Percentiles rank a stretch among this genome's conserved stretches.
Conservation (phyloP, 1,140 invertebrate species). For the Pemphigus obesinymphae region DNA sequence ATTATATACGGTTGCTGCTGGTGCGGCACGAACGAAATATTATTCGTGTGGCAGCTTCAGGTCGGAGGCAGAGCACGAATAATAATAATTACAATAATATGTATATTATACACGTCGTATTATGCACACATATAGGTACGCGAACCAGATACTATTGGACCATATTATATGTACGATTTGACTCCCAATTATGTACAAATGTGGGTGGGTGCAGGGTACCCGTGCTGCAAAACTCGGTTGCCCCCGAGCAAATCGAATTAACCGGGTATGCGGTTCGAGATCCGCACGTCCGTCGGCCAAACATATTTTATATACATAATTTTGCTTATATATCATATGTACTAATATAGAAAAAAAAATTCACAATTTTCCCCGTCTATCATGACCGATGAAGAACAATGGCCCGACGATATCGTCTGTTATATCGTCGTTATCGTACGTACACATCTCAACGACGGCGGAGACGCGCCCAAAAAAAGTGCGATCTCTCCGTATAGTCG, state of each 20-base stretch:
- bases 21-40: conserved; percentile 5
- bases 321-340: too few species aligned
- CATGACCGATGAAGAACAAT: background rate
- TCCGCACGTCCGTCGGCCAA: background rate
- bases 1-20: background rate
- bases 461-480: background rate
- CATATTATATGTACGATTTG: background rate
- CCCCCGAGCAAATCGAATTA: background rate
- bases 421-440: too few species aligned
- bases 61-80: background rate
- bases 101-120: background rate
- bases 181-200: background rate
- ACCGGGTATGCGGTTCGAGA: background rate
- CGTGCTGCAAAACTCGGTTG: background rate
- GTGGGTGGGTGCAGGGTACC: background rate
- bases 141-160: background rate
- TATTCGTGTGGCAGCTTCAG: background rate
- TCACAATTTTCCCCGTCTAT: too few species aligned
- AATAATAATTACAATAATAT: conserved; percentile 6
- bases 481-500: background rate
- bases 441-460: background rate
- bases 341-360: too few species aligned
- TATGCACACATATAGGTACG: too few species aligned
- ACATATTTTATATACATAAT: too few species aligned
- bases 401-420: background rate